These are phyloP conservation scores for Eulemur macaco DNA, from an alignment of 2,113 vertebrate species.

Conservation along the genomic window DNA sequence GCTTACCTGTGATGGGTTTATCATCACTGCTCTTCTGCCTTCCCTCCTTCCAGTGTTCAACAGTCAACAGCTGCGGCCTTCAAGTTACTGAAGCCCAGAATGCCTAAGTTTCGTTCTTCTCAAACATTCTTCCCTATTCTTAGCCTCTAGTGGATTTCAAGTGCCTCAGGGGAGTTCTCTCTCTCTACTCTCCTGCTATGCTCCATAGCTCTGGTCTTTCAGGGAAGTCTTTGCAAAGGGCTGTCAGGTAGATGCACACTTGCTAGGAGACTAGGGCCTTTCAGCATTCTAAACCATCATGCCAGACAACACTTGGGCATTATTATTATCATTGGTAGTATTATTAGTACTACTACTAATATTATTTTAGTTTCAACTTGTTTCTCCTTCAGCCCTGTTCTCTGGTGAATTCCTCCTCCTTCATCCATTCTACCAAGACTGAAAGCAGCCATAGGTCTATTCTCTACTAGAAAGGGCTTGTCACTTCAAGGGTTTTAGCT, in stretches of 20 bases:
- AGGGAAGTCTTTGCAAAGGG: not conserved
- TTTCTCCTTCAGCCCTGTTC: not conserved
- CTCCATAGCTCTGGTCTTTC: not conserved
- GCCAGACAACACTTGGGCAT: not conserved
- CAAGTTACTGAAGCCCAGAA: not conserved
- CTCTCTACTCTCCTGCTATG: not conserved
- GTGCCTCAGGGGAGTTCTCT: not conserved
- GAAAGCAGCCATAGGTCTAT: not conserved
- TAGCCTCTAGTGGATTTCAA: fast-evolving
- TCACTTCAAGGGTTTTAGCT: not conserved
- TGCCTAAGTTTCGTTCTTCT: not conserved
- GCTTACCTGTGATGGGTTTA: no score
- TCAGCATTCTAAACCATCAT: not conserved
- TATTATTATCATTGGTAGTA: not conserved
- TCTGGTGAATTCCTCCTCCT: not conserved
- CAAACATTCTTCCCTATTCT: not conserved
- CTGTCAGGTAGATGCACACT: not conserved
- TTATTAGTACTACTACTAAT: not conserved
- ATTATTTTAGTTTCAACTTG: not conserved
- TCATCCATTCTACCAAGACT: not conserved
- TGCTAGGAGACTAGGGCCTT: not conserved
- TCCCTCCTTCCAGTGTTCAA: not conserved
- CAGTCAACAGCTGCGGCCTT: not conserved
- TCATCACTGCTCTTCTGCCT: not conserved
- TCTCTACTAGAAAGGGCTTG: not conserved